These are phyloP conservation scores for Hippocampus mohnikei DNA, from an alignment of 2,113 vertebrate genomes.

Conservation along the genomic window DNA sequence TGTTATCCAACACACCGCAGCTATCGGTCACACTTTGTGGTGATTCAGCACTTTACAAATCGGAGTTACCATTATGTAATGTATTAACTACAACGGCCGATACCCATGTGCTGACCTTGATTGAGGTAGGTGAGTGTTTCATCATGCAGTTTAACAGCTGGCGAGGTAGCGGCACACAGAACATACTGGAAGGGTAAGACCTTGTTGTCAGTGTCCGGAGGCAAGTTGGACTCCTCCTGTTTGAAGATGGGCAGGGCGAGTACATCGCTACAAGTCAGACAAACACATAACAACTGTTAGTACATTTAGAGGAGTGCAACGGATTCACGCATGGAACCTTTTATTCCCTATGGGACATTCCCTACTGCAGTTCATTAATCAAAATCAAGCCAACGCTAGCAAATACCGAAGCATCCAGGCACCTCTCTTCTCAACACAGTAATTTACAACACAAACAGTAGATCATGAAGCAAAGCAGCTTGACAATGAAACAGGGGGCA, in stretches of 20 bases:
- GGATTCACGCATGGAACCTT: slow-evolving; percentile 7
- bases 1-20: neutral
- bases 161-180: slow-evolving; percentile 93
- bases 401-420: slow-evolving; percentile 53
- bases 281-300: slow-evolving; percentile 4
- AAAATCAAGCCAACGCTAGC: slow-evolving; percentile 19
- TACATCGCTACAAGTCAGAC: slow-evolving; percentile 79
- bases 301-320: neutral
- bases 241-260: slow-evolving; percentile 98
- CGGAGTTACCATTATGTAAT: neutral
- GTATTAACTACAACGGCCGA: neutral
- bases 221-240: slow-evolving; percentile 93
- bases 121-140: slow-evolving; percentile 99
- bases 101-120: slow-evolving; percentile 80
- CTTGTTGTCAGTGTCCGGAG: slow-evolving; percentile 86
- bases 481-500: neutral
- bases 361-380: slow-evolving; percentile 27
- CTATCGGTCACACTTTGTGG: neutral
- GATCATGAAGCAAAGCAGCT: neutral
- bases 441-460: slow-evolving; percentile 35
- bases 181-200: slow-evolving; percentile 97
- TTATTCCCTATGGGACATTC: neutral
- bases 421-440: slow-evolving; percentile 42
- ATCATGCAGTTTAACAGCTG: slow-evolving; percentile 93
- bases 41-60: neutral